phyloP scores from a whole-genome alignment of 2,113 vertebrate species.

The Elephantulus edwardii region DNA sequence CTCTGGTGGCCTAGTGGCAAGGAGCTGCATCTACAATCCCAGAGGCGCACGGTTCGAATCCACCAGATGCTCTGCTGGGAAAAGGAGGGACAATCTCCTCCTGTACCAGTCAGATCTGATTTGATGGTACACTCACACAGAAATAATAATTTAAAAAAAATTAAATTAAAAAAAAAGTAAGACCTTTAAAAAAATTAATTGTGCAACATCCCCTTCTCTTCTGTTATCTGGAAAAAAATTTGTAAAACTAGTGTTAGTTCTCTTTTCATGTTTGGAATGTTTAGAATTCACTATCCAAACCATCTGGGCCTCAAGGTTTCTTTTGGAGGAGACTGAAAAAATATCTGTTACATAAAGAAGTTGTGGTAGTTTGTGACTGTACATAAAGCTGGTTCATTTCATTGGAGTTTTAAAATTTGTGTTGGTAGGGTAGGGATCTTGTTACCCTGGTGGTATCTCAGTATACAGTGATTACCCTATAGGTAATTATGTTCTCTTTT shows the following conservation, averaged over 20 bases:
- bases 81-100: too few species aligned
- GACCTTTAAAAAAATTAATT: neutral
- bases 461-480: neutral
- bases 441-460: neutral
- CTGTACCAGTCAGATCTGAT: too few species aligned
- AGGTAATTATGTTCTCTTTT: neutral
- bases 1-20: too few species aligned
- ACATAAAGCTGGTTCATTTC: neutral
- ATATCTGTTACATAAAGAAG: neutral
- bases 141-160: too few species aligned
- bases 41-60: too few species aligned
- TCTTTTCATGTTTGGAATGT: slow-evolving; percentile 12
- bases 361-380: neutral
- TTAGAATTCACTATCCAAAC: slow-evolving; percentile 4
- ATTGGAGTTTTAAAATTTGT: neutral
- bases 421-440: neutral
- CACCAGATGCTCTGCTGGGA: too few species aligned
- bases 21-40: too few species aligned
- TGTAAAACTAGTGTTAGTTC: neutral
- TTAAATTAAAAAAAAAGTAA: too few species aligned
- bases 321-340: neutral
- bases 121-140: too few species aligned
- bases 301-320: neutral
- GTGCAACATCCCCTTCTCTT: neutral
- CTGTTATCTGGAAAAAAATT: neutral